Evolutionary conservation across 2,888 invertebrate genomes (phyloP), one percentile per base, ranked within the genome.

Genomic region (Sisyra nigra): DNA sequence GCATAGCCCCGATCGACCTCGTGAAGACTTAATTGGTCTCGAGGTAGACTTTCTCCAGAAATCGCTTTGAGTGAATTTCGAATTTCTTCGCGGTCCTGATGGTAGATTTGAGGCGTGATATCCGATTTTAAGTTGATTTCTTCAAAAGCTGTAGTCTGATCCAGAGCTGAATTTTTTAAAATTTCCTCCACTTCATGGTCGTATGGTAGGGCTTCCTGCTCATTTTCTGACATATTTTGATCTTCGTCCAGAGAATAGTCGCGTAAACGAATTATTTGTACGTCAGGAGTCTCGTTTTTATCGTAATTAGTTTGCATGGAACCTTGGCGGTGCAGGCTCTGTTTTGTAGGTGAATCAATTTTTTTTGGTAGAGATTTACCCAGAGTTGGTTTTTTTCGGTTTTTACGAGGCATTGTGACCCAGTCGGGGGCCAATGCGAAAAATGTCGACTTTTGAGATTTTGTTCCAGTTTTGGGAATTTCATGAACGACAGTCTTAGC

Each of bases 341-440:
- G 7, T 34, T 14, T 34, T 2, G 34, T 11, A 8, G 9, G 19
- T 9, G 18, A 38, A 10, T 19, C 15, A 10, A n/a, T 7, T n/a
- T 34, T 11, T 34, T 34, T 11, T 2, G 34, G 34, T 34, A 14
- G 34, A 7, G 11, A 14, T 34, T 40, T 11, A 8, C 65, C 61
- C n/a, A 67, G 55, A 1, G 68, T 58, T 9, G 66, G 58, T 24
- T 62, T 59, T 24, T 69, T 71, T 13, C 66, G 65, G 52, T 70
- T 69, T 24, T 71, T 69, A 41, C 73, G 62, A 0, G 74, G 72
- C 8, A 79, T 68, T 14, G 80, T 76, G 1, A 80, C 74, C 46
- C 77, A 80, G 40, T 77, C 41, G 11, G 41, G 41, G 5, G 34
- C 31, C 2, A 15, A 13, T 8, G 40, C 14, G 15, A 40, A 40